Base-by-base conservation (phyloP, 2,113 vertebrate genomes). In the Castor canadensis region DNA sequence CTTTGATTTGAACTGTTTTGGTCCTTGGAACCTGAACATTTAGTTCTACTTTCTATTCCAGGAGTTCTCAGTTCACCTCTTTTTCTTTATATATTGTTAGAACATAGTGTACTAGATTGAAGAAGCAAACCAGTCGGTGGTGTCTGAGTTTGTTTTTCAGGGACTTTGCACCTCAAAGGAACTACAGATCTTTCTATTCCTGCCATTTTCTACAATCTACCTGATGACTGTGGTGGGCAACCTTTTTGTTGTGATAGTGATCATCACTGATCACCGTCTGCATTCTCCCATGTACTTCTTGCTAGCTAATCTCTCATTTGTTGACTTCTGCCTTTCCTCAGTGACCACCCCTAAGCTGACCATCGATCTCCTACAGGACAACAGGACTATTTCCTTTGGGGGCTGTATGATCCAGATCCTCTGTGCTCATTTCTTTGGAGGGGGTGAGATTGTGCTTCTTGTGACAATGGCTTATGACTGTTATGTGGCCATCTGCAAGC, bases 401-500 rank as follows among this genome's bases (percentile, higher is more conserved):
- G 91, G 94, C 1, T 98, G 97, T 80, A 97, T 97, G 87, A 86
- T 49, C 56, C 98, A 98, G 56, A 95, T 97, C 16, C 87, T 98
- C 12, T 96, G 87, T 58, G 92, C 97, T 3, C 97, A 97, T 83
- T 72, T 93, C 6, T 92, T 97, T 91, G 88, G 4, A n/a, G 92
- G 91, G 0, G 67, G 87, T 11, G 97, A 98, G 62, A 96, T 97
- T 84, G 92, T 97, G 2, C 91, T 98, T 20, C 96, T 98, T 3
- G 96, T 97, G 66, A 66, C 96, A 62, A 97, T 98, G 98, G 97
- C 96, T 3, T 91, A 97, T 73, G 97, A 98, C 52, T 75, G 90
- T 0, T 98, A 97, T 45, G 94, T 97, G 83, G 98, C 97, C 69
- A 97, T 98, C 72, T 98, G 97, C 43, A 97, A 96, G 28, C 98